Evolutionary conservation across 2,888 invertebrate species (phyloP), one percentile per base, ranked within the genome.

Genomic region (Hyposoter dolosus): DNA sequence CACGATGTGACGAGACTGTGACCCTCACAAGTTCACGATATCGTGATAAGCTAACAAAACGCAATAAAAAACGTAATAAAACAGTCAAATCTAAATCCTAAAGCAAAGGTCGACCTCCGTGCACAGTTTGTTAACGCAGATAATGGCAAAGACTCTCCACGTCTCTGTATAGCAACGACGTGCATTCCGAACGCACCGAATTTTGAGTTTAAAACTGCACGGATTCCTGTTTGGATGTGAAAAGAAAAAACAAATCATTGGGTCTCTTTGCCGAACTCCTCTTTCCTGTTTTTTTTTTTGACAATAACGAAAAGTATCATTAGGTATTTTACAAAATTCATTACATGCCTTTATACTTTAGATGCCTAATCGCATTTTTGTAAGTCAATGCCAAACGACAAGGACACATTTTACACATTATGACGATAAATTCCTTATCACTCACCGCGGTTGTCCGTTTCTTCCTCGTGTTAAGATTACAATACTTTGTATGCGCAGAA

Each of bases 401-500:
- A 35, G 60, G 56, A 40, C 40, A 43, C 23, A 56, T 53, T 35
- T 35, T 10, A 3, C 32, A 0, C 40, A 60, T 74, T 60, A 32
- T 68, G 15, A 43, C 65, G 35, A 19, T 3, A 28, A 17, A 19
- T 32, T 74, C 40, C 35, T 53, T 72, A 28, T 71, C 23, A 17
- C 74, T 45, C 60, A 17, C 10, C 23, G 60, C 17, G 60, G 10
- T 40, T 45, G 60, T 74, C 43, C 60, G 28, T 10, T 74, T 12
- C 40, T 23, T 15, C 35, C 17, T 74, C 28, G 53, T 28, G n/a
- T 19, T 43, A 60, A 60, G 60, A 79, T 72, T 50, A 65, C 45
- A 47, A 79, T n/a, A 56, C 43, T 28, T 45, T 32, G 19, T 71
- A 79, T 60, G 60, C 60, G 32, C 45, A 45, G 17, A 71, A 79